Evolutionary conservation across 2,888 invertebrate genomes (phyloP).

Genomic region (Pelosia muscerda): DNA sequence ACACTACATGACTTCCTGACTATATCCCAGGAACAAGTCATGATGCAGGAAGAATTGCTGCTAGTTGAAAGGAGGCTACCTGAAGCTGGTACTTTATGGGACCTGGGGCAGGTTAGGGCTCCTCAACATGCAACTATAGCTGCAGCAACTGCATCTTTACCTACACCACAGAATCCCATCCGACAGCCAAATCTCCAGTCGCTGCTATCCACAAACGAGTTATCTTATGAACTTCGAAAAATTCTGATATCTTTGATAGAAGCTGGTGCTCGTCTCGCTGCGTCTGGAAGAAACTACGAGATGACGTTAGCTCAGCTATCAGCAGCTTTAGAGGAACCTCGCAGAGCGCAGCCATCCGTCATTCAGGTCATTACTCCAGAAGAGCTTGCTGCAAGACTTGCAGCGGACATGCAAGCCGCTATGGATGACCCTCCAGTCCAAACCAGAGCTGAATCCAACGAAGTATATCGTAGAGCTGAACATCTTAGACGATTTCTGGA

Average conservation of each 20-base stretch:
- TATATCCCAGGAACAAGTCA: conserved; percentile 73
- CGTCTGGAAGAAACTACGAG: conserved; percentile 77
- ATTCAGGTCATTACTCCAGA: conserved; percentile 79
- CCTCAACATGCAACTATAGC: conserved; percentile 75
- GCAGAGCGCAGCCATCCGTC: conserved; percentile 56
- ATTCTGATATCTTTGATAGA: conserved; percentile 80
- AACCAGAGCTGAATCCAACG: conserved; percentile 45
- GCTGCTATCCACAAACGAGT: conserved; percentile 77
- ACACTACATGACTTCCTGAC: conserved; percentile 79
- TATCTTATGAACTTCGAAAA: conserved; percentile 76
- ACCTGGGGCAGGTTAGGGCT: conserved; percentile 76
- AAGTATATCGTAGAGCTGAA: conserved; percentile 70
- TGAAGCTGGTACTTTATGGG: conserved; percentile 78
- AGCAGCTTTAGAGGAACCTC: conserved; percentile 75
- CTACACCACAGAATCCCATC: conserved; percentile 64
- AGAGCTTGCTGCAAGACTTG: conserved; percentile 70
- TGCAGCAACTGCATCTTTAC: conserved; percentile 77
- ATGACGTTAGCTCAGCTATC: conserved; percentile 72
- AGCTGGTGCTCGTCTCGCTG: conserved; percentile 79
- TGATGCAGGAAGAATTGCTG: conserved; percentile 74
- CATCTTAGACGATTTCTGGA: conserved; percentile 75
- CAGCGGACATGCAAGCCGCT: conserved; percentile 38
- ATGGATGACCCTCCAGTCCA: conserved; percentile 36
- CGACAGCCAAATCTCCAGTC: conserved; percentile 80
- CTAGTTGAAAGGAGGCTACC: conserved; percentile 74